Evolutionary conservation across 2,797 vertebrate species (phyloP).

Genomic region (Acanthurus leucopareius): DNA sequence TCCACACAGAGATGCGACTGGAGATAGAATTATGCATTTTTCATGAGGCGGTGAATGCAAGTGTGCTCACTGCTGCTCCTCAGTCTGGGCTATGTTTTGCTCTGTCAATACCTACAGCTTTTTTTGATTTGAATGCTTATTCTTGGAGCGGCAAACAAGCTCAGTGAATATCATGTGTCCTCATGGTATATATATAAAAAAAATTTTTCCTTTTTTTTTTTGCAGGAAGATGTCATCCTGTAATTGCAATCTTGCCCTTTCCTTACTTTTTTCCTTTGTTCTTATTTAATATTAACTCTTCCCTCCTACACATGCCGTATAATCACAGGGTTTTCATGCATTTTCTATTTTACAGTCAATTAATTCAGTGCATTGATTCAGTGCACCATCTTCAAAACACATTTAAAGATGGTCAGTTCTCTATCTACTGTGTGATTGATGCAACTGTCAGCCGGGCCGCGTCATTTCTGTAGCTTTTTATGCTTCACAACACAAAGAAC

Average conservation of each 20-base stretch:
- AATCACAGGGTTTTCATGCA: conserved; percentile 5
- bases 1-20: conserved; percentile 67
- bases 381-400: neutral
- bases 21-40: conserved; percentile 82
- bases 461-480: neutral
- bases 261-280: conserved; percentile 18
- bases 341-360: conserved; percentile 17
- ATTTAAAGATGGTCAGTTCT: conserved; percentile 11
- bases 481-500: neutral
- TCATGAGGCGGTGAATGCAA: conserved; percentile 75
- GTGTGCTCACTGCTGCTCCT: conserved; percentile 64
- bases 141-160: conserved; percentile 62
- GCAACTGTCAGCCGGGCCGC: neutral
- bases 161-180: conserved; percentile 49
- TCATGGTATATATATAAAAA: conserved; percentile 20
- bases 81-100: conserved; percentile 68
- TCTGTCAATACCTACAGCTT: conserved; percentile 75
- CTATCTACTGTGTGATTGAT: conserved; percentile 10
- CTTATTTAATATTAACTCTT: conserved; percentile 15
- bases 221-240: conserved; percentile 27
- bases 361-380: neutral
- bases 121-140: conserved; percentile 65
- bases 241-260: conserved; percentile 47
- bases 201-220: conserved; percentile 7
- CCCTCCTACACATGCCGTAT: conserved; percentile 14